Evolutionary conservation across 2,113 vertebrate species (phyloP), one percentile per base, ranked within the genome.

Genomic region (Eulemur rufifrons): DNA sequence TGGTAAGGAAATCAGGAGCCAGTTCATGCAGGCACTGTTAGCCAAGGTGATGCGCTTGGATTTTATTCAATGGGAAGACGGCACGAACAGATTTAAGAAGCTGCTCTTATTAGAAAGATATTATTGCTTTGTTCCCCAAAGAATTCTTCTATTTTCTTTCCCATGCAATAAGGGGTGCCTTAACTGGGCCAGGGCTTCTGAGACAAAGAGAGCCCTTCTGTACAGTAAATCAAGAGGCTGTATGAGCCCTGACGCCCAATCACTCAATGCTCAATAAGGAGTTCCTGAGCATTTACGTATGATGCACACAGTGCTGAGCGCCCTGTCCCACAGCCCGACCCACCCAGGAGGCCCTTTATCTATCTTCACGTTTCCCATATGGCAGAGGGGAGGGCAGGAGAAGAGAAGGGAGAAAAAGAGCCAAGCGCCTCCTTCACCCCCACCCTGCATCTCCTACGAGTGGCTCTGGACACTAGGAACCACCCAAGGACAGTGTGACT

Each of bases 231-330:
- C 76, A 63, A 63, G 66, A 73, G 47, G 10, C 12, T 50, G 1
- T 0, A 0, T 3, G 54, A 61, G 23, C 42, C 18, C 73, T 8
- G 5, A 17, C 0, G 0, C 39, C 20, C 12, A 6, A 4, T 17
- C n/a, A 21, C 18, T 76, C 15, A 0, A 8, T 0, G 1, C 34
- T 66, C 61, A 71, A 0, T 3, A 39, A 78, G 68, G 34, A 64
- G 8, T n/a, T 4, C 21, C 0, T n/a, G 15, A 25, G 9, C 4
- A 45, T 25, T 50, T 63, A 45, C 0, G 0, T 10, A 68, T 32
- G 42, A 42, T 77, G 34, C 71, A 59, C 37, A 27, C 2, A 12
- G 76, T 4, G 0, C 73, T 74, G 69, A 74, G 21, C 6, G 17
- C 11, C 86, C 68, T 64, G n/a, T 50, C 42, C 59, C 63, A 74